These are phyloP conservation scores for Argentina silus DNA, from an alignment of 2,797 vertebrate species.

Conservation along the genomic window DNA sequence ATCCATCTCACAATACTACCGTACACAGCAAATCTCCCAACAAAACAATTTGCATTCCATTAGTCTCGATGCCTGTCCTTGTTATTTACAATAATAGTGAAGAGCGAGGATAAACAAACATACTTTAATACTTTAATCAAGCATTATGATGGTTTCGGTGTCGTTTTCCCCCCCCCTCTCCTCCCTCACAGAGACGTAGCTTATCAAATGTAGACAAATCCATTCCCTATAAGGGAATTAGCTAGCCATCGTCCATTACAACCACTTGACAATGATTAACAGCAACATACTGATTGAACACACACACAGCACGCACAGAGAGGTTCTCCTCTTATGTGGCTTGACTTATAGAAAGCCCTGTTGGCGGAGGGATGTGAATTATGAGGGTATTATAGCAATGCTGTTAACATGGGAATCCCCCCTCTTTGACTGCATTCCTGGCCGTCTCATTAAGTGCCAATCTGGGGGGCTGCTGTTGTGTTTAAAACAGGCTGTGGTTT, in stretches of 20 bases:
- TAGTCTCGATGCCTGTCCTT: neutral
- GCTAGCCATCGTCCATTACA: conserved; percentile 24
- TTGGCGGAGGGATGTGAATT: conserved; percentile 7
- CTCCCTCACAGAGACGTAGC: no score
- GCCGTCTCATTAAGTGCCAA: neutral
- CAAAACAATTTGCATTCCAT: neutral
- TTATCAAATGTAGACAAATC: no score
- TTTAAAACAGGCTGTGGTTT: neutral
- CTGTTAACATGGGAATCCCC: neutral
- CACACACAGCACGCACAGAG: conserved; percentile 49
- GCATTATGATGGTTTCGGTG: conserved; percentile 2
- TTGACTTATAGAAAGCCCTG: conserved; percentile 42
- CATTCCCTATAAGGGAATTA: neutral
- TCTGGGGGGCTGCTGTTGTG: neutral
- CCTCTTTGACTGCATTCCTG: neutral
- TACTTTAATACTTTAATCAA: neutral
- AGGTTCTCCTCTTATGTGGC: conserved; percentile 34
- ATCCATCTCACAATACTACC: conserved; percentile 6
- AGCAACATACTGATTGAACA: conserved; percentile 60
- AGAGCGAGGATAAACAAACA: neutral
- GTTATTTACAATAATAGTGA: conserved; percentile 4
- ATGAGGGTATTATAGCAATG: neutral
- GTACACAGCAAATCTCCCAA: neutral
- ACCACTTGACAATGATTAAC: conserved; percentile 56
- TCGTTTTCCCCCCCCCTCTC: neutral